Evolutionary conservation across 2,888 invertebrate species (phyloP), one percentile per base, ranked within the genome.

Genomic region (Plagodis pulveraria): DNA sequence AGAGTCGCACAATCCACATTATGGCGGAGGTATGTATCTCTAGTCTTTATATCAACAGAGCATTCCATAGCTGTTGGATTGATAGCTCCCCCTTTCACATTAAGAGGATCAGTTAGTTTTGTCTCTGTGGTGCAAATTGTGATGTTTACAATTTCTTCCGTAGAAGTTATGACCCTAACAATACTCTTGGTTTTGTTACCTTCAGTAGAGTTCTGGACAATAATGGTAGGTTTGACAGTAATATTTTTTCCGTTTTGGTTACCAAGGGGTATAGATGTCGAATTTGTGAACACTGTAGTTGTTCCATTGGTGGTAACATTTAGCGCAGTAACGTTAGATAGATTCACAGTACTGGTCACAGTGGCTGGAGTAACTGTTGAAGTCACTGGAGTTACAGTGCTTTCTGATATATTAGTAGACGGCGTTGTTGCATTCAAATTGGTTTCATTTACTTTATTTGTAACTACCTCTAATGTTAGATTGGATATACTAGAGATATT

Each of bases 41-140:
- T 83, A 0, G 86, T 87, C 22, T 74, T 70, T 6, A 91, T 89
- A 57, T 88, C 87, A 0, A 91, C 83, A 34, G 73, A 70, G 65
- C 91, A 91, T 61, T 86, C 77, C 75, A 83, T 84, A 1, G 79
- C 67, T 6, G 75, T 69, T 6, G 78, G 47, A 50, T 84, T 76
- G 0, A 85, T 50, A 6, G 73, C 71, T 5, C 83, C 76, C 0
- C 91, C 91, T 65, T 81, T 85, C 0, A 81, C 72, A 4, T 43
- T 69, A 32, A 91, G 45, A 1, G 91, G 91, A 68, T 91, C 91
- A 0, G 80, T 79, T 7, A 75, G 73, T 0, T 69, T 62, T 10
- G 73, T 71, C 42, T 40, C 6, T 12, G 73, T 73, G 41, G 34
- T 7, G 52, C 60, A 61, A 0, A 61, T 43, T 12, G 60, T 61